These are phyloP conservation scores for Mesochorus sp. DNA, from an alignment of 2,888 invertebrate genomes.

Conservation along the genomic window DNA sequence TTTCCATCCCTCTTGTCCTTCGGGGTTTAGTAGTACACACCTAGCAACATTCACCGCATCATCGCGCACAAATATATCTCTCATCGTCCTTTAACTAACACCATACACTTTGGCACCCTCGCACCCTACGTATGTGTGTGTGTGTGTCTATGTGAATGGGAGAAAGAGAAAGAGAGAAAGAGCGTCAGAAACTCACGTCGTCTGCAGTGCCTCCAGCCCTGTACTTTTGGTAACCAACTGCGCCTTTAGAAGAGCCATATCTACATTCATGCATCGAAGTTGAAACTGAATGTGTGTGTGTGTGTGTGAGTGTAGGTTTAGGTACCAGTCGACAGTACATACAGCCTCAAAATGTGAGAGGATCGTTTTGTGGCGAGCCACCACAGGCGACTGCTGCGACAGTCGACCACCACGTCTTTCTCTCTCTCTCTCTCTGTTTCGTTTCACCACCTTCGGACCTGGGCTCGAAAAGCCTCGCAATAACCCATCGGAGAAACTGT, in stretches of 20 bases:
- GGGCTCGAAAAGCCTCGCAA: slow-evolving; percentile 32
- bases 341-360: slow-evolving; percentile 58
- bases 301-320: slow-evolving; percentile 8
- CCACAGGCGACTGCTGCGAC: slow-evolving; percentile 79
- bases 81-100: slow-evolving; percentile 35
- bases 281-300: slow-evolving; percentile 18
- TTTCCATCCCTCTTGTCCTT: slow-evolving; percentile 34
- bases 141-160: no score
- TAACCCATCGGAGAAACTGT: slow-evolving; percentile 35
- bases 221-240: slow-evolving; percentile 44
- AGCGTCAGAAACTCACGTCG: slow-evolving; percentile 30
- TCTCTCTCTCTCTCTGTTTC: slow-evolving; percentile 58
- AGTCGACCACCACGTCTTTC: slow-evolving; percentile 66
- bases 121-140: no score
- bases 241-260: slow-evolving; percentile 25
- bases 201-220: slow-evolving; percentile 22
- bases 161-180: no score
- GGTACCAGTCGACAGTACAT: slow-evolving; percentile 8
- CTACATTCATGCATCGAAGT: slow-evolving; percentile 24
- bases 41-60: slow-evolving; percentile 55
- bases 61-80: slow-evolving; percentile 40
- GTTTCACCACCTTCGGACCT: slow-evolving; percentile 61
- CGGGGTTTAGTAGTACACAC: slow-evolving; percentile 12
- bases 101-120: slow-evolving; percentile 47
- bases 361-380: slow-evolving; percentile 72